phyloP scores from a whole-genome alignment of 1,140 invertebrate species.

The Drosophila navojoa region DNA sequence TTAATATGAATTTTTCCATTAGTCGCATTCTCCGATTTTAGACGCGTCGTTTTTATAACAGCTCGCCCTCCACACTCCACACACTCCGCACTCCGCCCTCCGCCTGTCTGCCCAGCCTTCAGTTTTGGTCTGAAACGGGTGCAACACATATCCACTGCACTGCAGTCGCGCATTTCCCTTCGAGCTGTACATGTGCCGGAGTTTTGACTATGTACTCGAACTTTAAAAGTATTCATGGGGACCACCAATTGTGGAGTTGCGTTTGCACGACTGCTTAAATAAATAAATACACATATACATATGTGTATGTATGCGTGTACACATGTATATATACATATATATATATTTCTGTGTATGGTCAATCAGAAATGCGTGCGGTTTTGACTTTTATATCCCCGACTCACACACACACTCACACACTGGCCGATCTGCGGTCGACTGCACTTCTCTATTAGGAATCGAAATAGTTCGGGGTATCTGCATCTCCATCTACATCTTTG shows the following conservation, averaged over 20 bases:
- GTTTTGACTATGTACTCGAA: slow-evolving; percentile 34
- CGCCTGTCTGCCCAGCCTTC: not conserved
- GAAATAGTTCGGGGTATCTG: slow-evolving; percentile 11
- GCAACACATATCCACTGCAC: slow-evolving; percentile 14
- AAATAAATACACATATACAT: slow-evolving; percentile 50
- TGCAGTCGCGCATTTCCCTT: not conserved
- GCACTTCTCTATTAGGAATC: slow-evolving; percentile 4
- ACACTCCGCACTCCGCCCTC: not conserved
- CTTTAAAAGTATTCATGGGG: slow-evolving; percentile 52
- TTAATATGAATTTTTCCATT: slow-evolving; percentile 83
- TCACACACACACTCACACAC: slow-evolving; percentile 1
- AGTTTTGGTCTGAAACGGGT: not conserved
- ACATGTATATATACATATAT: slow-evolving; percentile 3
- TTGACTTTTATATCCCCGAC: slow-evolving; percentile 50
- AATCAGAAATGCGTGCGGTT: slow-evolving; percentile 66
- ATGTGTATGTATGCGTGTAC: not conserved
- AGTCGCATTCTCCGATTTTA: slow-evolving; percentile 72
- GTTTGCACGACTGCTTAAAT: slow-evolving; percentile 53
- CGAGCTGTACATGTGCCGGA: slow-evolving; percentile 17
- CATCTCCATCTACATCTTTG: not conserved
- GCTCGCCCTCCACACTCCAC: not conserved
- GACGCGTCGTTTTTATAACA: slow-evolving; percentile 51
- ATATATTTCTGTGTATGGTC: slow-evolving; percentile 41
- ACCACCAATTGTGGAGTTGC: slow-evolving; percentile 63
- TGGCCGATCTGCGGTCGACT: slow-evolving; percentile 6